phyloP scores from a whole-genome alignment of 2,888 invertebrate genomes.

The Heliconius ethilla region DNA sequence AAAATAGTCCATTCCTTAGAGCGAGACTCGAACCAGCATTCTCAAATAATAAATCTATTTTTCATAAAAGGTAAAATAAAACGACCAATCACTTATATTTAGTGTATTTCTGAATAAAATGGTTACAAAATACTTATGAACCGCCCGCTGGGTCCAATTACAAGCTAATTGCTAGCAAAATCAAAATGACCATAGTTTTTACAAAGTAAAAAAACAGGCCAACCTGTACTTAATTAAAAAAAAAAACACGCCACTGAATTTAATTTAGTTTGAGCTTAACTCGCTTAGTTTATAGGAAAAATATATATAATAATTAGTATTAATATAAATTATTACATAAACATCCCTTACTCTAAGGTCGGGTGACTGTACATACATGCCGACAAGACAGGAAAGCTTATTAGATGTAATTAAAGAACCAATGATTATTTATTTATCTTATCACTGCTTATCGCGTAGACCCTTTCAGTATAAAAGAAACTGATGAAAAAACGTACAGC shows the following conservation, averaged over 20 bases:
- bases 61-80: constrained; percentile 51
- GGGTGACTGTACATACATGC: constrained; percentile 60
- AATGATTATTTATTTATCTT: constrained; percentile 43
- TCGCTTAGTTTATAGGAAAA: constrained; percentile 78
- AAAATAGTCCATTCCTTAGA: neutral
- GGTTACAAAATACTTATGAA: constrained; percentile 80
- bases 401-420: constrained; percentile 55
- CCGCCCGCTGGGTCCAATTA: constrained; percentile 58
- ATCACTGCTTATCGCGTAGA: constrained; percentile 39
- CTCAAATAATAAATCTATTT: too few relatives aligned
- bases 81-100: constrained; percentile 78
- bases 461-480: constrained; percentile 41
- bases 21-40: too few relatives aligned
- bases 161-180: constrained; percentile 64
- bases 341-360: constrained; percentile 66
- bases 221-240: constrained; percentile 57
- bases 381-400: constrained; percentile 56
- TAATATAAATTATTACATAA: constrained; percentile 80
- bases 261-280: constrained; percentile 79
- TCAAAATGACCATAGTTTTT: constrained; percentile 67
- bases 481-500: constrained; percentile 30
- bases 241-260: constrained; percentile 58
- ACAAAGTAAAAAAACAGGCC: constrained; percentile 74
- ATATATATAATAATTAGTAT: constrained; percentile 76
- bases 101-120: constrained; percentile 81